Evolutionary conservation across 2,888 invertebrate species (phyloP), one percentile per base, ranked within the genome.

Genomic region (Cosmia trapezina): DNA sequence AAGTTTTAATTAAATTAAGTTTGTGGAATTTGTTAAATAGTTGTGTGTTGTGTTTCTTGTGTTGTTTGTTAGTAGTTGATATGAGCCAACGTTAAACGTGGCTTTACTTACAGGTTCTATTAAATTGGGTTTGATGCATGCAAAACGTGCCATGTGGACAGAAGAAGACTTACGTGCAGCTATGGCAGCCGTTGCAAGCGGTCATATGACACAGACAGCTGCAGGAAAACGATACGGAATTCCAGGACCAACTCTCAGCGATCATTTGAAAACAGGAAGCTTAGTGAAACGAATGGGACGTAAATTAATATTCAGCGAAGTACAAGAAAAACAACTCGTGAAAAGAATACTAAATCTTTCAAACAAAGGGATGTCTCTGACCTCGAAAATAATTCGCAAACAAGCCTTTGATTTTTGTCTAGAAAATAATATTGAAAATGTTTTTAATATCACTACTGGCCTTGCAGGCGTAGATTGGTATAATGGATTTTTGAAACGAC

Each of bases 61-160:
- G n/a, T n/a, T n/a, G n/a, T n/a, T n/a, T n/a, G n/a, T n/a, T n/a
- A n/a, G n/a, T 22, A 62, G 37, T 22, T 37, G 14, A 47, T 47
- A 62, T 47, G 19, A 47, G 14, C 19, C 47, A 22, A 22, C 22
- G 19, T 19, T 37, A 69, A 43, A 28, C 28, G n/a, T 28, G 7
- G 41, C n/a, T 70, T 33, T 71, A 28, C 37, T 71, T 14, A 41
- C 72, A 71, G 72, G 62, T 71, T 3, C n/a, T 28, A 12, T 54
- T 28, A 12, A 49, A 41, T n/a, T 12, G 17, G 4, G n/a, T 37
- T 43, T 17, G 11, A 66, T 28, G 19, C 57, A 5, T 9, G 9
- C n/a, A n/a, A 51, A 73, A 65, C 41, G 49, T 9, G 33, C 8
- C 4, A 6, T 3, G 11, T 73, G 73, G 73, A 12, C 73, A n/a